These are phyloP conservation scores for Micromesistius poutassou DNA, from an alignment of 2,797 vertebrate species.

Conservation along the genomic window DNA sequence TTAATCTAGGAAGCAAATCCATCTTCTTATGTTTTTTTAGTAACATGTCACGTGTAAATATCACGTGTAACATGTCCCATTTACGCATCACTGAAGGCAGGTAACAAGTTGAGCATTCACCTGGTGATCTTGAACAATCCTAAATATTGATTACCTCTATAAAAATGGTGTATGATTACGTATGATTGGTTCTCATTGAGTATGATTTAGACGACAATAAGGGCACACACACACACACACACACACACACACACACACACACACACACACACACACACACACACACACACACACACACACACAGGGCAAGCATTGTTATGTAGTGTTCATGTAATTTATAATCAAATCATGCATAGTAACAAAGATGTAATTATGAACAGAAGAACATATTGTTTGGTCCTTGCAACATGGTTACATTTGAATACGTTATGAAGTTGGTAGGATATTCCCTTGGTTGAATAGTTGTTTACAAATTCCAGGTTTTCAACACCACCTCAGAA, in stretches of 20 bases:
- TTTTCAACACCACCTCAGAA: not conserved
- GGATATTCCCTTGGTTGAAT: not conserved
- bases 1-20: not conserved
- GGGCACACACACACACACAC: not conserved
- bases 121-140: slow-evolving; percentile 12
- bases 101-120: slow-evolving; percentile 22
- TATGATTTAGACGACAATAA: slow-evolving; percentile 37
- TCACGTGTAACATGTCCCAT: not conserved
- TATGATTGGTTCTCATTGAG: slow-evolving; percentile 35
- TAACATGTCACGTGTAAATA: too few relatives aligned
- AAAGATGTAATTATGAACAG: not conserved
- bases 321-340: not conserved
- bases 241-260: too few relatives aligned
- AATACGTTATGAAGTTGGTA: not conserved
- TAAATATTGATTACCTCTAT: slow-evolving; percentile 3
- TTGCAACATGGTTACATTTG: not conserved
- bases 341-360: not conserved
- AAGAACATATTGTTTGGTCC: not conserved
- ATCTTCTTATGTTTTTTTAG: not conserved
- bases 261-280: too few relatives aligned
- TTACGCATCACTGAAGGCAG: not conserved
- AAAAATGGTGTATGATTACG: not conserved
- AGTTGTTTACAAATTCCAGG: not conserved
- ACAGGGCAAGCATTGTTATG: too few relatives aligned
- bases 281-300: too few relatives aligned